phyloP scores from a whole-genome alignment of 2,113 vertebrate species.

The Bubalus kerabau region DNA sequence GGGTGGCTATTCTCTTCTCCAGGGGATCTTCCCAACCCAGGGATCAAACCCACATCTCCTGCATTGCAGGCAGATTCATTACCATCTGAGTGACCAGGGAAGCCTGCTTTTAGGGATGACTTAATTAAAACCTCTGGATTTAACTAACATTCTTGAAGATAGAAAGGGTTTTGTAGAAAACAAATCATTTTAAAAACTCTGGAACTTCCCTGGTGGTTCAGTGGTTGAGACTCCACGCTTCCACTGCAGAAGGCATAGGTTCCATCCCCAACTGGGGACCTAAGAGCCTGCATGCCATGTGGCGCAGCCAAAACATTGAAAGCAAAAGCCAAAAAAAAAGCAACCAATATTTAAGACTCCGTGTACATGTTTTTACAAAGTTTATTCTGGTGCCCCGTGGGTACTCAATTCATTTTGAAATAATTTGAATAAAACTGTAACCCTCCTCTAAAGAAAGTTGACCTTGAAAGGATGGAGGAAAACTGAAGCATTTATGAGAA shows the following conservation, averaged over 20 bases:
- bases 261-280: accelerated
- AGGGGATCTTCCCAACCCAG: not conserved
- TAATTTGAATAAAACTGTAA: not conserved
- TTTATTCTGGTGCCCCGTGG: not conserved
- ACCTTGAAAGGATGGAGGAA: not conserved
- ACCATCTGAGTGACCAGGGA: not conserved
- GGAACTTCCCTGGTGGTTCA: not conserved
- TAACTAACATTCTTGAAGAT: not conserved
- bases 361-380: not conserved
- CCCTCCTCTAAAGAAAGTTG: not conserved
- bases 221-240: not conserved
- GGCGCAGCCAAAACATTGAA: not conserved
- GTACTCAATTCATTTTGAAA: not conserved
- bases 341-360: not conserved
- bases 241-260: not conserved
- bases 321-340: not conserved
- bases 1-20: not conserved
- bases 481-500: not conserved
- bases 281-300: not conserved
- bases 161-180: not conserved
- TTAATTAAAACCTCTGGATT: not conserved
- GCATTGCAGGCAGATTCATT: not conserved
- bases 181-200: not conserved
- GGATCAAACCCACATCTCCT: not conserved
- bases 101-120: not conserved